Percentiles rank a stretch among this genome's conserved stretches.
Evolutionary conservation across 2,888 invertebrate species (phyloP).

Genomic region (Catocala nupta): DNA sequence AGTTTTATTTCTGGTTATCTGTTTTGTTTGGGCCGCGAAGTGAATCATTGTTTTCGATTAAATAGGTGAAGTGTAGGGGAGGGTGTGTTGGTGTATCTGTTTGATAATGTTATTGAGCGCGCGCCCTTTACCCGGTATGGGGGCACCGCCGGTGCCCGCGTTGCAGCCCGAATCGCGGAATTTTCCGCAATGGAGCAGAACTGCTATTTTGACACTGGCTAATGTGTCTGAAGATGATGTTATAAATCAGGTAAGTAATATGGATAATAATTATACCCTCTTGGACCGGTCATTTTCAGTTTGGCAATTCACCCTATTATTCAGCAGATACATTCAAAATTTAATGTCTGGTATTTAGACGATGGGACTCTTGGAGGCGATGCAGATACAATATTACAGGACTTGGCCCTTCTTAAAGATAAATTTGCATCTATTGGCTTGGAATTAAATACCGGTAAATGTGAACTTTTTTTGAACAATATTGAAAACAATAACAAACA

Average conservation of each 20-base stretch:
- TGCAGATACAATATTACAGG: too few species aligned
- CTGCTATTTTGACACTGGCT: constrained; percentile 69
- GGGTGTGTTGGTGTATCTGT: not conserved
- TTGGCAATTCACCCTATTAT: too few species aligned
- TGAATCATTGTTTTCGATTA: not conserved
- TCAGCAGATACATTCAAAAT: too few species aligned
- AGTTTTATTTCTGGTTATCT: not conserved
- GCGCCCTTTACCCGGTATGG: constrained; percentile 61
- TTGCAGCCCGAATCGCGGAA: constrained; percentile 59
- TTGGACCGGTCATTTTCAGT: too few species aligned
- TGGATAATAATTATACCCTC: too few species aligned
- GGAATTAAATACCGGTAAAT: too few species aligned
- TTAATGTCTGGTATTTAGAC: too few species aligned
- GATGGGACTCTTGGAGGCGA: too few species aligned
- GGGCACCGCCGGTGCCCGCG: constrained; percentile 60
- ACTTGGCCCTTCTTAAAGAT: too few species aligned
- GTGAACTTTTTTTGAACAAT: too few species aligned
- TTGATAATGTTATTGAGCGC: constrained; percentile 63
- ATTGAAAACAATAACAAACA: too few species aligned
- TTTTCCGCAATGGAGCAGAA: constrained; percentile 78
- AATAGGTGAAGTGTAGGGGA: not conserved
- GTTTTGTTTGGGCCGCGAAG: not conserved
- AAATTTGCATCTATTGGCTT: too few species aligned
- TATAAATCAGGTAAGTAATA: constrained; percentile 49
- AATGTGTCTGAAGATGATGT: constrained; percentile 56